Conservation (phyloP, 2,888 invertebrate species). For the Rhamphomyia laevipes region DNA sequence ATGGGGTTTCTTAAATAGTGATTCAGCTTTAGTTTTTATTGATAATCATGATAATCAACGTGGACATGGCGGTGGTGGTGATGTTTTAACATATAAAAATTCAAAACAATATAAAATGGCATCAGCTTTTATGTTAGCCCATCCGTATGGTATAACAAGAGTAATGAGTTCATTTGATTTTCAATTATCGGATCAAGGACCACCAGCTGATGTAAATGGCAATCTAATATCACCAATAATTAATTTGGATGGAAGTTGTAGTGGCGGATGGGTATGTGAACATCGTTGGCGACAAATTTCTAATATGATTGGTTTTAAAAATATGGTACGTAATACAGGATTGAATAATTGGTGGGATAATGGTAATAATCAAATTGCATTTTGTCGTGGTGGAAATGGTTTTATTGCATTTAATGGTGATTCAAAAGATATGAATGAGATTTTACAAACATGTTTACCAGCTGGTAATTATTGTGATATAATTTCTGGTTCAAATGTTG, state of each 20-base stretch:
- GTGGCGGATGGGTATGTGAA: constrained; percentile 70
- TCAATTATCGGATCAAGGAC: constrained; percentile 48
- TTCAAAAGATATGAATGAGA: constrained; percentile 44
- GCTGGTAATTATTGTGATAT: constrained; percentile 77
- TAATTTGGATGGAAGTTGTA: constrained; percentile 46
- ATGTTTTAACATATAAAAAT: constrained; percentile 56
- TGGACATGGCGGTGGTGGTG: constrained; percentile 45
- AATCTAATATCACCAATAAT: constrained; percentile 54
- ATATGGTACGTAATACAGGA: constrained; percentile 46
- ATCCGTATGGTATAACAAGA: constrained; percentile 67
- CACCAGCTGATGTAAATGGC: constrained; percentile 50
- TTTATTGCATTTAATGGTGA: constrained; percentile 71
- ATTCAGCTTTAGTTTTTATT: constrained; percentile 62
- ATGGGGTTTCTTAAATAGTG: constrained; percentile 54
- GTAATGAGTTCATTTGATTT: constrained; percentile 82
- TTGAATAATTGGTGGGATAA: constrained; percentile 72
- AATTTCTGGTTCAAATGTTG: constrained; percentile 52
- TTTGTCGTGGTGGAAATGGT: constrained; percentile 61
- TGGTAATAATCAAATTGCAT: constrained; percentile 70
- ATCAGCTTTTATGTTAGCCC: constrained; percentile 78
- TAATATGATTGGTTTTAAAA: constrained; percentile 67
- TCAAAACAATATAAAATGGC: constrained; percentile 66
- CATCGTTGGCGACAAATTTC: constrained; percentile 75
- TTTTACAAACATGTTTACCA: constrained; percentile 53
- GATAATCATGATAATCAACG: constrained; percentile 91